A percentile compares a stretch with the other conserved stretches of the same genome.
Evolutionary conservation across 1,140 invertebrate genomes (phyloP).

Genomic region (Antheraea pernyi): DNA sequence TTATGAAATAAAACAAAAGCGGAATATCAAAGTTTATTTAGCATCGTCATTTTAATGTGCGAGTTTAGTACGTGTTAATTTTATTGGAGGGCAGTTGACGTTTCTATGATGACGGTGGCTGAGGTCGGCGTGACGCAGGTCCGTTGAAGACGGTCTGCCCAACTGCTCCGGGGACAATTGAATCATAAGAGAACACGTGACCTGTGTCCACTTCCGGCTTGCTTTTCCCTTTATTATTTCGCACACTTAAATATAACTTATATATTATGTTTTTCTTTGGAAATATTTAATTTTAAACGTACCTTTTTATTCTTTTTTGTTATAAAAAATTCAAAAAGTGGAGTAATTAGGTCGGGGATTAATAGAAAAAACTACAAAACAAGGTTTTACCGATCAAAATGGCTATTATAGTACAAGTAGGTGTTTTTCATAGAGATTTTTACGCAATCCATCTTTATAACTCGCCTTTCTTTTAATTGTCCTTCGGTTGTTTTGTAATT

Average conservation of each 20-base stretch:
- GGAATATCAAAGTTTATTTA: neutral
- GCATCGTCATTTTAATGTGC: slow-evolving; percentile 13
- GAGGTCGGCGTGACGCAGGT: slow-evolving; percentile 45
- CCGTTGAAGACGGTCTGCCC: slow-evolving; percentile 55
- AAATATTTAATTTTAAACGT: no score
- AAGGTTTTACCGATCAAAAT: no score
- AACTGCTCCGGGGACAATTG: slow-evolving; percentile 45
- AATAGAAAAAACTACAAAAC: no score
- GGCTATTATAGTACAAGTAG: no score
- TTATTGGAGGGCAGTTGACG: slow-evolving; percentile 47
- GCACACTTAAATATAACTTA: neutral
- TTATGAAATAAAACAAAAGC: neutral
- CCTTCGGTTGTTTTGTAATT: no score
- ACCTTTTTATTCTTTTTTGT: no score
- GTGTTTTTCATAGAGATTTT: no score
- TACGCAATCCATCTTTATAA: no score
- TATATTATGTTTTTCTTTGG: neutral
- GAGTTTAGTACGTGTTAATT: slow-evolving; percentile 47
- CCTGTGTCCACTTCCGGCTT: slow-evolving; percentile 10
- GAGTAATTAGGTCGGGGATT: no score
- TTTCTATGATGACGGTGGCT: slow-evolving; percentile 21
- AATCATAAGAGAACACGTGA: slow-evolving; percentile 56
- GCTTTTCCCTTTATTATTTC: neutral
- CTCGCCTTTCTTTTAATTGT: no score
- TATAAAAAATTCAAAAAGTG: no score